These are phyloP conservation scores for Euzetes globulus DNA, from an alignment of 2,888 invertebrate species.

Conservation along the genomic window DNA sequence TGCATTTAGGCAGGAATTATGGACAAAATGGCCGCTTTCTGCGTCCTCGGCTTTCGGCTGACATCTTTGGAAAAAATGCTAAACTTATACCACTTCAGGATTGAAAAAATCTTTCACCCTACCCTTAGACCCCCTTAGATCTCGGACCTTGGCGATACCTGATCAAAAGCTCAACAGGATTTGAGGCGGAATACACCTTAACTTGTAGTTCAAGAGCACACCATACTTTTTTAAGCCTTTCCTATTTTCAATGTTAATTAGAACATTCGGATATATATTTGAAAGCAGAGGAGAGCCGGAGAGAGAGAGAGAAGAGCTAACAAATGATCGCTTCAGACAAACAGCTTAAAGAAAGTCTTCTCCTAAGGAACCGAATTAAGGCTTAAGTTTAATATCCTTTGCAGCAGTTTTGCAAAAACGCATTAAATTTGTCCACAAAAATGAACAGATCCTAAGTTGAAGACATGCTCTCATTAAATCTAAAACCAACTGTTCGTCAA, in stretches of 20 bases:
- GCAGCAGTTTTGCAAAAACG: neutral
- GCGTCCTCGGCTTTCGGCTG: too few relatives aligned
- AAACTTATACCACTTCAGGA: too few relatives aligned
- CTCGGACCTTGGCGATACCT: too few relatives aligned
- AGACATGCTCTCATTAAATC: constrained; percentile 1
- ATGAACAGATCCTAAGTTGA: neutral
- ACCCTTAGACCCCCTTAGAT: too few relatives aligned
- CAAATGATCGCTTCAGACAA: neutral
- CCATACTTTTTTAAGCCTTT: constrained; percentile 7
- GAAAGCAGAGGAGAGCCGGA: neutral
- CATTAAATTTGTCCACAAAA: neutral
- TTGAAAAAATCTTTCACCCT: too few relatives aligned
- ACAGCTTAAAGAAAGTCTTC: neutral
- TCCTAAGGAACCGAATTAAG: neutral
- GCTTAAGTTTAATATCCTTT: constrained; percentile 6
- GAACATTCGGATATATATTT: neutral
- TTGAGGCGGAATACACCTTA: constrained; percentile 27
- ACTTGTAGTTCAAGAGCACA: constrained; percentile 26
- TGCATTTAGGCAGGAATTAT: too few relatives aligned
- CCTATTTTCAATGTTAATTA: constrained; percentile 31
- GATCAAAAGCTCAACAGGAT: constrained; percentile 13
- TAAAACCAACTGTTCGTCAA: neutral
- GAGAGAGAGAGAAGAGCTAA: neutral
- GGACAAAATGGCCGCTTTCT: too few relatives aligned
- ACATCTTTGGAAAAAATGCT: too few relatives aligned